Evolutionary conservation across 2,888 invertebrate genomes (phyloP).

Genomic region (Lasioglossum lativentre): DNA sequence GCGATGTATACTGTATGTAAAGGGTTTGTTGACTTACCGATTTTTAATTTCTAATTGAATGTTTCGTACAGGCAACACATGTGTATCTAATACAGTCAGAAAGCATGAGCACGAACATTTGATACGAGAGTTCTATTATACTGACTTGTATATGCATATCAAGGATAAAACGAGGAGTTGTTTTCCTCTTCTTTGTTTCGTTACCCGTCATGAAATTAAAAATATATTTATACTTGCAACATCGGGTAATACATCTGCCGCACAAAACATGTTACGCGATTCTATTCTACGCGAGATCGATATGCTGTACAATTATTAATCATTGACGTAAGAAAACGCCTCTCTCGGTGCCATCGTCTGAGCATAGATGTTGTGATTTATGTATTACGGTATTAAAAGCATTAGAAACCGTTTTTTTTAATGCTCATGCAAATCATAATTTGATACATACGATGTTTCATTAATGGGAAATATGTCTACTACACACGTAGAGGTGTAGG

Average conservation of each 20-base stretch:
- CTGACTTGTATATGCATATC: constrained; percentile 57
- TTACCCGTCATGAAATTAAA: constrained; percentile 26
- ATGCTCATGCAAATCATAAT: constrained; percentile 54
- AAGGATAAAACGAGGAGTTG: constrained; percentile 28
- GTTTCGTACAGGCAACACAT: constrained; percentile 26
- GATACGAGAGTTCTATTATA: constrained; percentile 35
- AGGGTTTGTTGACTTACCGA: constrained; percentile 23
- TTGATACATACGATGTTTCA: constrained; percentile 61
- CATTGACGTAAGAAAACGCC: constrained; percentile 46
- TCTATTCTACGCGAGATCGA: constrained; percentile 34
- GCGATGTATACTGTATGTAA: constrained; percentile 9
- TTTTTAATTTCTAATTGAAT: constrained; percentile 39
- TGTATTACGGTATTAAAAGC: constrained; percentile 53
- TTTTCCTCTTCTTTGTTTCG: constrained; percentile 21
- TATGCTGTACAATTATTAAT: constrained; percentile 55
- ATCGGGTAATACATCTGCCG: constrained; percentile 33
- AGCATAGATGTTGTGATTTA: constrained; percentile 62
- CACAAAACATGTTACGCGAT: constrained; percentile 38
- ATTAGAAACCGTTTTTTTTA: constrained; percentile 57
- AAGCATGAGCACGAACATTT: constrained; percentile 24
- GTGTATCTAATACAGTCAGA: constrained; percentile 26
- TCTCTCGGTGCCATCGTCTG: constrained; percentile 48
- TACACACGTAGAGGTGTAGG: constrained; percentile 30
- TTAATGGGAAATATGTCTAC: constrained; percentile 42
- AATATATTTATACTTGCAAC: constrained; percentile 12